phyloP scores from a whole-genome alignment of 2,888 invertebrate species.

The Rhingia campestris region DNA sequence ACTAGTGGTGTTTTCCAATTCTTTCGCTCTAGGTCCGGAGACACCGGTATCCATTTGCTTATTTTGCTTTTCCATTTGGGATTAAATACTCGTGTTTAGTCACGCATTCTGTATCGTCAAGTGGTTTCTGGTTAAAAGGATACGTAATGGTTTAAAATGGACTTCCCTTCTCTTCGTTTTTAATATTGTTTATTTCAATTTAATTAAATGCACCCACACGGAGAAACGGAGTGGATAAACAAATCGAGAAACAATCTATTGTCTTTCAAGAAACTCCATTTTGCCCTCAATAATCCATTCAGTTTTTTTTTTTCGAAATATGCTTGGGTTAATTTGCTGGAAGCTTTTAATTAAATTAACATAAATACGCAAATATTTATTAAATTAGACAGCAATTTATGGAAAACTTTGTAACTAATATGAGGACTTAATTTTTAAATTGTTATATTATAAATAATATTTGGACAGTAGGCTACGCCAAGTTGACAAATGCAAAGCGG shows the following conservation, averaged over 20 bases:
- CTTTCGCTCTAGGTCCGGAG: constrained; percentile 19
- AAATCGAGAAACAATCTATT: constrained; percentile 35
- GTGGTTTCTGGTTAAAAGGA: constrained; percentile 65
- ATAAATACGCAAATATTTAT: too few relatives aligned
- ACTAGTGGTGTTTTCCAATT: constrained; percentile 68
- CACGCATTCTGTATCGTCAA: constrained; percentile 70
- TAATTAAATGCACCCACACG: constrained; percentile 62
- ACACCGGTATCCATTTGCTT: constrained; percentile 18
- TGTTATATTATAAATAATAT: too few relatives aligned
- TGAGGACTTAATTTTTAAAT: too few relatives aligned
- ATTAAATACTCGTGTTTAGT: constrained; percentile 72
- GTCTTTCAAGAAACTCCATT: constrained; percentile 6
- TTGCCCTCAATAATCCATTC: not conserved
- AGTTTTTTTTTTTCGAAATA: not conserved
- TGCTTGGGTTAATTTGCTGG: too few relatives aligned
- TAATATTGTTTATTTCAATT: constrained; percentile 67
- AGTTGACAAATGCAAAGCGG: too few relatives aligned
- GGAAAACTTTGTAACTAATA: too few relatives aligned
- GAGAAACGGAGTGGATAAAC: constrained; percentile 28
- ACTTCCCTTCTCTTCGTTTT: constrained; percentile 27
- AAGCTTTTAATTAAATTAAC: too few relatives aligned
- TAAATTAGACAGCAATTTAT: too few relatives aligned
- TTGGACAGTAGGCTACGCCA: too few relatives aligned
- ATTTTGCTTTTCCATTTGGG: constrained; percentile 68
- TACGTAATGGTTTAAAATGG: constrained; percentile 62